Conservation (phyloP, 2,797 vertebrate genomes). For the Melopsittacus undulatus region DNA sequence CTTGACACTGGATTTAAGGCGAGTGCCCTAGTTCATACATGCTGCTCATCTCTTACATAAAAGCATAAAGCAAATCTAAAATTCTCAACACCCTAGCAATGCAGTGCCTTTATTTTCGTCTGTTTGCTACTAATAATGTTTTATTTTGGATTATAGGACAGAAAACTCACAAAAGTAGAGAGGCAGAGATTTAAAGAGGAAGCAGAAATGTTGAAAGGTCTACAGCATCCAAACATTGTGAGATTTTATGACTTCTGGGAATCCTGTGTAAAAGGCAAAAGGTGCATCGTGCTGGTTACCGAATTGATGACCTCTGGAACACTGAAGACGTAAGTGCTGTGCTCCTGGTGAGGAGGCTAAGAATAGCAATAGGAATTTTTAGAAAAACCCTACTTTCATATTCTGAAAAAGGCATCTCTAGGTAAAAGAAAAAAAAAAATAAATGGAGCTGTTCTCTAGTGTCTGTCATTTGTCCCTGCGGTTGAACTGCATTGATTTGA, state of each 20-base stretch:
- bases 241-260: constrained; percentile 99
- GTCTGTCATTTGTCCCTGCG: background rate
- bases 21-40: background rate
- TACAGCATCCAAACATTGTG: constrained; percentile 98
- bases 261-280: constrained; percentile 92
- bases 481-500: background rate
- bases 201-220: constrained; percentile 97
- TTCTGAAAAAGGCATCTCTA: constrained; percentile 35
- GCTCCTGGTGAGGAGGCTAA: background rate
- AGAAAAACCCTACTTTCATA: constrained; percentile 47
- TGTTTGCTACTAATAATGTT: background rate
- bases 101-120: background rate
- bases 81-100: background rate
- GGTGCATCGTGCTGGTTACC: constrained; percentile 96
- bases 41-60: background rate
- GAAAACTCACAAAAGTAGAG: constrained; percentile 94
- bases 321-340: constrained; percentile 91
- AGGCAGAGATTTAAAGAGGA: constrained; percentile 98
- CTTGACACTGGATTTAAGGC: background rate
- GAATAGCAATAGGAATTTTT: constrained; percentile 53
- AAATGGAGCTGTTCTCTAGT: constrained; percentile 25
- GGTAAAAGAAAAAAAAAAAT: constrained; percentile 43
- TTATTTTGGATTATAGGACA: constrained; percentile 81
- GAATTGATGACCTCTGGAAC: constrained; percentile 99
- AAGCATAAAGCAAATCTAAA: background rate